Evolutionary conservation across 2,113 vertebrate genomes (phyloP).

Genomic region (Perccottus glenii): DNA sequence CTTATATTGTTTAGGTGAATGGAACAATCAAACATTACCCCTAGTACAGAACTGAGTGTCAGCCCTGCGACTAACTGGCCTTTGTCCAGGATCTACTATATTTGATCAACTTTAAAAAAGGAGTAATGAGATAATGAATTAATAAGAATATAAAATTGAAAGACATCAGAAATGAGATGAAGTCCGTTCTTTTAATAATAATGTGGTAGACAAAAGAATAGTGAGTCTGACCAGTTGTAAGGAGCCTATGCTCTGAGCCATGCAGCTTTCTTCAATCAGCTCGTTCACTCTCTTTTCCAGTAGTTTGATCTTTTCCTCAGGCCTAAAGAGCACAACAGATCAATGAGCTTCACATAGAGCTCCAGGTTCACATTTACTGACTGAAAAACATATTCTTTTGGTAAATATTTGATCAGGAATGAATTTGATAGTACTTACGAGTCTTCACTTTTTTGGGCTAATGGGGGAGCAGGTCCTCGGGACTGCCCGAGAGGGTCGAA

Average conservation of each 20-base stretch:
- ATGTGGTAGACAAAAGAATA: background rate
- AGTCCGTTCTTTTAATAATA: too few species aligned
- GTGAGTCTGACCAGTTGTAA: conserved; percentile 85
- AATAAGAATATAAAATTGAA: too few species aligned
- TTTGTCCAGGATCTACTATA: too few species aligned
- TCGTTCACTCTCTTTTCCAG: conserved; percentile 96
- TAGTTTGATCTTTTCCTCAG: conserved; percentile 93
- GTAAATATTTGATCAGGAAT: too few species aligned
- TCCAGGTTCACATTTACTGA: too few species aligned
- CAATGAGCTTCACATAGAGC: background rate
- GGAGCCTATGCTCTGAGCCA: conserved; percentile 88
- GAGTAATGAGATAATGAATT: too few species aligned
- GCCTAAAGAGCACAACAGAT: conserved; percentile 70
- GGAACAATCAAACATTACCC: too few species aligned
- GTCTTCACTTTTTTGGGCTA: conserved; percentile 90
- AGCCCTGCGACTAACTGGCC: too few species aligned
- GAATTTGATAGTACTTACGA: conserved; percentile 77
- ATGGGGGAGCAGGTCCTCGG: conserved; percentile 87
- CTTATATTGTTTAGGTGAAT: too few species aligned
- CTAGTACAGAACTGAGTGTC: too few species aligned
- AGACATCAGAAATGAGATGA: background rate
- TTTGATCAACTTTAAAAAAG: too few species aligned
- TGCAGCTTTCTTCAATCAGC: conserved; percentile 94
- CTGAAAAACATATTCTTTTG: too few species aligned
- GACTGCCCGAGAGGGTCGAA: conserved; percentile 93